phyloP scores from a whole-genome alignment of 2,797 vertebrate species.

The Hydrocynus forskahlii region DNA sequence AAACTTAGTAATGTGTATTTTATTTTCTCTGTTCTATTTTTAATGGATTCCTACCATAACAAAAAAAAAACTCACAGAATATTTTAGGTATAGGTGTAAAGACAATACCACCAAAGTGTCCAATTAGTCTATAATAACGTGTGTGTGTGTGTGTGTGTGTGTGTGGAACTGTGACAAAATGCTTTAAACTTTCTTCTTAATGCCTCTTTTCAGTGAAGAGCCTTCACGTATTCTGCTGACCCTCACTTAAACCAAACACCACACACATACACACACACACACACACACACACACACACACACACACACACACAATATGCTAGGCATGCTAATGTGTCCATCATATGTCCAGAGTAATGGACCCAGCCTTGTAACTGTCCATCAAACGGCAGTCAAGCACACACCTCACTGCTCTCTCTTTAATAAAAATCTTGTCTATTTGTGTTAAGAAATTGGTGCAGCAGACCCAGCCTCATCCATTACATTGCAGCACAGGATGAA shows the following conservation, averaged over 20 bases:
- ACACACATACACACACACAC: background rate
- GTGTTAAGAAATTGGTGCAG: constrained; percentile 35
- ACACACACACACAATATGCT: too few species aligned
- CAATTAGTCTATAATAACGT: background rate
- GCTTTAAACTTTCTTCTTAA: background rate
- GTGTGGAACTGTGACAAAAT: background rate
- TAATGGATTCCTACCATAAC: too few species aligned
- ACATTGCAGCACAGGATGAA: constrained; percentile 46
- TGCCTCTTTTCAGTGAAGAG: background rate
- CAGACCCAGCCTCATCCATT: constrained; percentile 61
- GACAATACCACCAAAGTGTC: background rate
- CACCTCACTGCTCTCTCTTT: background rate
- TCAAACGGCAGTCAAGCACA: background rate
- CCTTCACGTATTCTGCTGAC: background rate
- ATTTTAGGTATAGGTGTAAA: background rate
- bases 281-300: too few species aligned
- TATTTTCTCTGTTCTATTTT: too few species aligned
- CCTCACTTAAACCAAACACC: background rate
- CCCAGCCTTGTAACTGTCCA: constrained; percentile 2
- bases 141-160: background rate
- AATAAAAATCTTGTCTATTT: constrained; percentile 35
- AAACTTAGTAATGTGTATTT: too few species aligned
- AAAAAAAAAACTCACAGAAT: too few species aligned
- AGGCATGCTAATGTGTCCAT: background rate
- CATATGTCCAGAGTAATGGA: background rate